Percentiles rank a stretch among this genome's conserved stretches.
Conservation (phyloP, 1,140 invertebrate species). For the Drosophila jambulina region DNA sequence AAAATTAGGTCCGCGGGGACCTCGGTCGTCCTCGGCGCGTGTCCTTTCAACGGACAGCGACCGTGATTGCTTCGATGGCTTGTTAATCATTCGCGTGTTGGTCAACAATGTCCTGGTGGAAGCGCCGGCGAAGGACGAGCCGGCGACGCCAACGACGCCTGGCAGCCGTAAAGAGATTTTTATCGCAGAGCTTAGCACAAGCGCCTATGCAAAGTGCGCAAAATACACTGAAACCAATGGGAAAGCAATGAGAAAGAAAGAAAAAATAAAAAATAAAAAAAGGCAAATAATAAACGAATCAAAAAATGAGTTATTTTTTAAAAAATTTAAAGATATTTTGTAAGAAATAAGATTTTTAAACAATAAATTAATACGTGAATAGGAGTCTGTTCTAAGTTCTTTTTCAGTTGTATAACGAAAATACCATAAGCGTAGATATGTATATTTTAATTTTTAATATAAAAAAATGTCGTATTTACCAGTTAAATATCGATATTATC, state of each 20-base stretch:
- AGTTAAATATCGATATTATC: no score
- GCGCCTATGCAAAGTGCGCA: conserved; percentile 23
- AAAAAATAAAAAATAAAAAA: background rate
- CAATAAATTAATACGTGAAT: no score
- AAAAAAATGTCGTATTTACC: no score
- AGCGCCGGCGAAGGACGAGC: background rate
- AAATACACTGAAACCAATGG: background rate
- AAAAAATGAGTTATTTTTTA: no score
- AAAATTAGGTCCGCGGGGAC: background rate
- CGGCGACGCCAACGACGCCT: background rate
- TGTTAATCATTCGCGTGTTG: conserved; percentile 70
- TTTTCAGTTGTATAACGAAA: no score
- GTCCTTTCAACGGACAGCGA: conserved; percentile 7
- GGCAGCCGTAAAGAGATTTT: conserved; percentile 49
- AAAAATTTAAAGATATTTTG: no score
- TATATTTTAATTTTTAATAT: no score
- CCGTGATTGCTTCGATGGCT: conserved; percentile 55
- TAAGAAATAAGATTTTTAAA: no score
- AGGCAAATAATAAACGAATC: no score
- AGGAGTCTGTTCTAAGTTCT: no score
- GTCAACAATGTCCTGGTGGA: conserved; percentile 40
- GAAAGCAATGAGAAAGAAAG: background rate
- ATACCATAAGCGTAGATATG: no score
- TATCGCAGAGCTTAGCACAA: conserved; percentile 45
- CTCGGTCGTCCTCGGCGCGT: conserved; percentile 1